A percentile compares a stretch with the other conserved stretches of the same genome.
Evolutionary conservation across 2,888 invertebrate species (phyloP).

Genomic region (Agonopterix heracliana): DNA sequence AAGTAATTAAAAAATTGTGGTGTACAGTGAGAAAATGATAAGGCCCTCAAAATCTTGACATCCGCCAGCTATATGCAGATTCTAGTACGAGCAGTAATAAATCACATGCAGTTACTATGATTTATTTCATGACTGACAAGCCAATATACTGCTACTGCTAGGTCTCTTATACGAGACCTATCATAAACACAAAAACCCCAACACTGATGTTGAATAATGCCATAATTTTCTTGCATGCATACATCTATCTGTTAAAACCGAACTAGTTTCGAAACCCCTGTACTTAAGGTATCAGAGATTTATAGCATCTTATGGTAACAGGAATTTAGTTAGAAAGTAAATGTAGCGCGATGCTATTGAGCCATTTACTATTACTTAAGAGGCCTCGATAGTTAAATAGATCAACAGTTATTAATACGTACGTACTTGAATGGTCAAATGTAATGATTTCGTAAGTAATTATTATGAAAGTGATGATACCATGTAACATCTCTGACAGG

Average conservation of each 20-base stretch:
- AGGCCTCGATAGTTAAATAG: conserved; percentile 24
- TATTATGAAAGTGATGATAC: conserved; percentile 21
- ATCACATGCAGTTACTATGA: too few species aligned
- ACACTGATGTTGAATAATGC: neutral
- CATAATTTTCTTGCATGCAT: conserved; percentile 5
- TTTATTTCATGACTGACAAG: too few species aligned
- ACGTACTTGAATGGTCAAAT: conserved; percentile 17
- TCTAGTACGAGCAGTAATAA: too few species aligned
- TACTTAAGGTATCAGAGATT: conserved; percentile 17
- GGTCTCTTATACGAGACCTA: neutral
- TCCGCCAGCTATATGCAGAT: too few species aligned
- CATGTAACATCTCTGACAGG: conserved; percentile 1
- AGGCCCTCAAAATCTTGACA: too few species aligned
- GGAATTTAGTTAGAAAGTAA: conserved; percentile 39
- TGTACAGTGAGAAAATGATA: too few species aligned
- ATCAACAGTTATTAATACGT: conserved; percentile 26
- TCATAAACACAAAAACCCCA: neutral
- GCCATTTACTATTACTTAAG: conserved; percentile 18
- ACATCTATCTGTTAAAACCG: conserved; percentile 17
- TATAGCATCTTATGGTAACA: conserved; percentile 21
- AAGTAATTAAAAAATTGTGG: too few species aligned
- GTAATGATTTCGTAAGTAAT: conserved; percentile 24
- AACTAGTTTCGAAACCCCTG: conserved; percentile 25
- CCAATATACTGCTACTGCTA: neutral
- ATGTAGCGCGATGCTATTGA: conserved; percentile 11